phyloP scores from a whole-genome alignment of 2,113 vertebrate species.

The Carlito syrichta region DNA sequence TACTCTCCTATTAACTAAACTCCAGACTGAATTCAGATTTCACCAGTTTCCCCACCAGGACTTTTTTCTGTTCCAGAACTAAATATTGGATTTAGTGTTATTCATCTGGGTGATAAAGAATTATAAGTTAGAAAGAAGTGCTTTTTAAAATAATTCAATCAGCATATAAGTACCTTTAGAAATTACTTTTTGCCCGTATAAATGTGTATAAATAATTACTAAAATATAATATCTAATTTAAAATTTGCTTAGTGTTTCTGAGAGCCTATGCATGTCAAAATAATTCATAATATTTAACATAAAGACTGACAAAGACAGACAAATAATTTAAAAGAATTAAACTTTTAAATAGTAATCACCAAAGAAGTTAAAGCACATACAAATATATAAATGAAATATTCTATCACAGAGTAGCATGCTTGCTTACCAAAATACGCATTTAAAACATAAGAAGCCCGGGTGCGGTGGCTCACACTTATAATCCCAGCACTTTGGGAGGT shows the following conservation, averaged over 20 bases:
- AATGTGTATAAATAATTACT: background rate
- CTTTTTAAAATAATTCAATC: background rate
- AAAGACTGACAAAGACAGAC: background rate
- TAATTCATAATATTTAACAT: background rate
- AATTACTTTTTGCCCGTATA: background rate
- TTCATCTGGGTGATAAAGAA: background rate
- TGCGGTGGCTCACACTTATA: too few species aligned
- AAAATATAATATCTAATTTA: background rate
- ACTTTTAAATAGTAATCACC: background rate
- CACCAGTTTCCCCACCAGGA: background rate
- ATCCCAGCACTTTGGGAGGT: too few species aligned
- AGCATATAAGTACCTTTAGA: background rate
- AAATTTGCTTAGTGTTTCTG: background rate
- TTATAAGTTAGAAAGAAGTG: background rate
- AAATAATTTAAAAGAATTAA: background rate
- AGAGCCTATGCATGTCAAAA: background rate
- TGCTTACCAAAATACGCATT: background rate
- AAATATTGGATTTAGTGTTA: background rate
- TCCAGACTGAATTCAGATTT: background rate
- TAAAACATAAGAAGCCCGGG: background rate
- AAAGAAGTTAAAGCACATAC: background rate
- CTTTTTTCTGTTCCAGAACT: background rate
- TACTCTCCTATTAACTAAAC: background rate
- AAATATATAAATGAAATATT: background rate
- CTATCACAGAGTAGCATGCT: background rate